Percentiles rank a stretch among this genome's conserved stretches.
These are phyloP conservation scores for Euplexia lucipara DNA, from an alignment of 2,888 invertebrate genomes.

Conservation along the genomic window DNA sequence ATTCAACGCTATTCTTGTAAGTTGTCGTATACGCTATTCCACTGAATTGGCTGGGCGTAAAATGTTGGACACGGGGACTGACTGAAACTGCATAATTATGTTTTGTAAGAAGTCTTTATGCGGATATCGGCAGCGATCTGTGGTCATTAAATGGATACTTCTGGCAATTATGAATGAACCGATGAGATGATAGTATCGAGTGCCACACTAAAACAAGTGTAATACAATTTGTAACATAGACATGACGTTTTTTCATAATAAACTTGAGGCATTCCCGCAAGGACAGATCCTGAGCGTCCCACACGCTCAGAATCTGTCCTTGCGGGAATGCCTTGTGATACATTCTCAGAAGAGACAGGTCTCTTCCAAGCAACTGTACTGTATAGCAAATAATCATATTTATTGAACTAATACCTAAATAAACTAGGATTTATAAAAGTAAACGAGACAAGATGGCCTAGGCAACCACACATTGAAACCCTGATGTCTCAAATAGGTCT, in stretches of 20 bases:
- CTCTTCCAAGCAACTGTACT: no score
- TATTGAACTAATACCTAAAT: no score
- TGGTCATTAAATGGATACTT: neutral
- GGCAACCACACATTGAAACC: no score
- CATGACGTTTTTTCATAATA: neutral
- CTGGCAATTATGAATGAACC: neutral
- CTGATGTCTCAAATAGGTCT: no score
- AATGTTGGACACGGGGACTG: constrained; percentile 21
- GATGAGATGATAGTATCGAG: neutral
- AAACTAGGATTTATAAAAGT: no score
- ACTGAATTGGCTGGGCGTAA: constrained; percentile 24
- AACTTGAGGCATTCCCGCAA: no score
- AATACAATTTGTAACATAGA: neutral
- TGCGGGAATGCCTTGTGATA: no score
- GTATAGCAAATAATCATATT: no score
- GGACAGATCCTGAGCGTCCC: no score
- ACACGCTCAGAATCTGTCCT: no score
- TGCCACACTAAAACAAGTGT: constrained; percentile 1
- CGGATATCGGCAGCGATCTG: neutral
- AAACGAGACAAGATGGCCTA: no score
- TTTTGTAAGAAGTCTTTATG: neutral
- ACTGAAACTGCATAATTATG: neutral
- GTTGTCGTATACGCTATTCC: constrained; percentile 15
- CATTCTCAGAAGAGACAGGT: no score
- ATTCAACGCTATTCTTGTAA: constrained; percentile 49